Base-by-base conservation (phyloP, 2,113 vertebrate species). In the Prionailurus bengalensis region DNA sequence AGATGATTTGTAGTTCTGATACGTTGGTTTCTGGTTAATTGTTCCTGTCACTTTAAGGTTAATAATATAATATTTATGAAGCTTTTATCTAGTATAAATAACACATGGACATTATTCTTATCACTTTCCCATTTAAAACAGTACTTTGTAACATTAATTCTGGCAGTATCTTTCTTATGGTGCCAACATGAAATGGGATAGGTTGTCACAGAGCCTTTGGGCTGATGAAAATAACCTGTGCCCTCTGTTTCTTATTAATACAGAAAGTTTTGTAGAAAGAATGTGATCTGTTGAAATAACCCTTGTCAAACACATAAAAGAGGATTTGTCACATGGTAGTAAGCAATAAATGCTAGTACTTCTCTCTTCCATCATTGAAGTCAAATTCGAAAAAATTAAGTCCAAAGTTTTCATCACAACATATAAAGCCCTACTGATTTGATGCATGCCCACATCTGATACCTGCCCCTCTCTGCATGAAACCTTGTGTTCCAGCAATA, bases 121-220 rank as follows among this genome's bases (percentile, higher is more conserved):
- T 36, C 19, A 79, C 33, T 82, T 95, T 61, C 42, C 99, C 11
- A 63, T 84, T 85, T 68, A 84, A 93, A 95, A 51, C 1, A 31
- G 14, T 73, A 89, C 99, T 71, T 85, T 51, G 7, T 83, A 58
- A 80, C 21, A 88, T 51, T 71, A 88, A 53, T 94, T 66, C 51
- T 70, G 14, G 16, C 17, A 91, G 42, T 23, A 51, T 89, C n/a
- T 91, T 88, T 84, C 45, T 70, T 51, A 79, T 4, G 27, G n/a
- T n/a, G 55, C 80, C 91, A 96, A 29, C 29, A 81, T 12, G 17
- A 94, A 95, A 55, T 25, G 31, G 31, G 27, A 58, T 66, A 74
- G 9, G 13, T 36, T 89, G 33, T 74, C 33, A 14, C 25, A 58
- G 71, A 85, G 7, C 1, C 45, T 33, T 70, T 45, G 42, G 65